Percentiles rank a stretch among this genome's conserved stretches.
Evolutionary conservation across 2,113 vertebrate species (phyloP).

Genomic region (Platichthys stellatus): DNA sequence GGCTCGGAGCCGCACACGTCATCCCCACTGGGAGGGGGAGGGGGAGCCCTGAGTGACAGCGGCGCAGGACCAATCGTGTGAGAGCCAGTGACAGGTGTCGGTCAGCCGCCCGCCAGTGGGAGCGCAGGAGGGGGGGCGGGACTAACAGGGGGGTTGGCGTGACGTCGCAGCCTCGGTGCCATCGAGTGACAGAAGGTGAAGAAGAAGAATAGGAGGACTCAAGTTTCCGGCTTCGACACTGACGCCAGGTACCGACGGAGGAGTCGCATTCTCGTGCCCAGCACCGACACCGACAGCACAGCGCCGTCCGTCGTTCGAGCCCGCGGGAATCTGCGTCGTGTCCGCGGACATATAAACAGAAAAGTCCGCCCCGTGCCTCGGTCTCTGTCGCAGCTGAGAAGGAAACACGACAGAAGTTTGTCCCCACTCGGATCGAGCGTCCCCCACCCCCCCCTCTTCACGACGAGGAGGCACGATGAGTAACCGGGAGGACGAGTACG

Average conservation of each 20-base stretch:
- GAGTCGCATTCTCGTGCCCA: accelerated
- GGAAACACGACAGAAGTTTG: slow-evolving; percentile 57
- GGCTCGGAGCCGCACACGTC: slow-evolving; percentile 41
- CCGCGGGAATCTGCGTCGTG: not conserved
- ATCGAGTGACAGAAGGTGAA: slow-evolving; percentile 62
- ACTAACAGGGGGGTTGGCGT: slow-evolving; percentile 33
- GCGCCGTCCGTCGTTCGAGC: not conserved
- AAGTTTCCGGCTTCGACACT: not conserved
- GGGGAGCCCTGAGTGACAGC: slow-evolving; percentile 28
- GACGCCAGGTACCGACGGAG: not conserved
- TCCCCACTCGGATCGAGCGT: slow-evolving; percentile 16
- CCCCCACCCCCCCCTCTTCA: too few species aligned
- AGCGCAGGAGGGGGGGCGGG: slow-evolving; percentile 54
- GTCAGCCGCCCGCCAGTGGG: slow-evolving; percentile 46
- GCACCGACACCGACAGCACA: not conserved
- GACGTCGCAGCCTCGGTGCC: slow-evolving; percentile 46
- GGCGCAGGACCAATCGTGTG: slow-evolving; percentile 49
- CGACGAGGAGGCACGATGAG: slow-evolving; percentile 75
- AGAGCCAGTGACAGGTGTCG: slow-evolving; percentile 51
- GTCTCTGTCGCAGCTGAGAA: slow-evolving; percentile 23
- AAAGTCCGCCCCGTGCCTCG: slow-evolving; percentile 12
- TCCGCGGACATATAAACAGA: not conserved
- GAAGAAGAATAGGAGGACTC: slow-evolving; percentile 54
- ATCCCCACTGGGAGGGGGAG: not conserved
- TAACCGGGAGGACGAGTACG: slow-evolving; percentile 87